phyloP scores from a whole-genome alignment of 2,797 vertebrate genomes.

The Zenarchopterus dispar region DNA sequence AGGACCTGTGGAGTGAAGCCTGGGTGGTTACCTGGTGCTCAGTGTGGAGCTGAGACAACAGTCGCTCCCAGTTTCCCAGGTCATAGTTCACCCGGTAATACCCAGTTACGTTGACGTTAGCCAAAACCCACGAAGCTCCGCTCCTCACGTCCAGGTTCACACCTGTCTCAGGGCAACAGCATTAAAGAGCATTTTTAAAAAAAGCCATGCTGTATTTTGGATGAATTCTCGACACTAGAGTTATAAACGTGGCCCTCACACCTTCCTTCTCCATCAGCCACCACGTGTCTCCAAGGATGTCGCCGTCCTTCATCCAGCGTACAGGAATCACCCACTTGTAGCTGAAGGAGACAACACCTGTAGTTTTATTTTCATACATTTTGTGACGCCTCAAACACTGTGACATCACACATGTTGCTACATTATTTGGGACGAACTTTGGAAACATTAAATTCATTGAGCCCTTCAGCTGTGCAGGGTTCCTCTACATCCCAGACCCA shows the following conservation, averaged over 20 bases:
- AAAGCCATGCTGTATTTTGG: neutral
- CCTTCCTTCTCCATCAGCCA: conserved; percentile 81
- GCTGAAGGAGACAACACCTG: conserved; percentile 61
- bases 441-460: no score
- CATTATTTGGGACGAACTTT: no score
- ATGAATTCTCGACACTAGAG: neutral
- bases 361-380: neutral
- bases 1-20: no score
- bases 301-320: conserved; percentile 60
- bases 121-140: conserved; percentile 82
- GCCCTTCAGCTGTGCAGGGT: no score
- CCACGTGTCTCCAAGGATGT: conserved; percentile 28
- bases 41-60: conserved; percentile 69
- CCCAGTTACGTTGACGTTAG: conserved; percentile 86
- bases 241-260: conserved; percentile 22
- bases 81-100: conserved; percentile 95
- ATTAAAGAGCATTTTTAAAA: neutral
- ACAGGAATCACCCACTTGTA: conserved; percentile 88
- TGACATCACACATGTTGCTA: no score
- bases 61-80: conserved; percentile 85
- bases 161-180: conserved; percentile 25
- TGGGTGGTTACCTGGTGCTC: conserved; percentile 58
- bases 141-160: conserved; percentile 54
- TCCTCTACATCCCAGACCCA: no score
- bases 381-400: no score